Evolutionary conservation across 2,797 vertebrate species (phyloP).

Genomic region (Syngnathus rostellatus): DNA sequence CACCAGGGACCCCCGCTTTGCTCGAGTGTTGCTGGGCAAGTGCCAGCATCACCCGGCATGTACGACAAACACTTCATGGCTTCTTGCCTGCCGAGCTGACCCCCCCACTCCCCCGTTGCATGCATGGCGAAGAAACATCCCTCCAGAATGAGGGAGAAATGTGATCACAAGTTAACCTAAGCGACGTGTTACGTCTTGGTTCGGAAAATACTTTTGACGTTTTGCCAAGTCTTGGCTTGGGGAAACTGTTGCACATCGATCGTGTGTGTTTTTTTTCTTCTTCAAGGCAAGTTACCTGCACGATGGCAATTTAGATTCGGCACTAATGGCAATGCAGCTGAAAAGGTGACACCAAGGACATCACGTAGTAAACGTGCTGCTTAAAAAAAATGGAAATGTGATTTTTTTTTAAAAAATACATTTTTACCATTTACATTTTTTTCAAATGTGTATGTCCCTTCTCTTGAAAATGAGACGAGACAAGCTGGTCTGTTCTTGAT

Average conservation of each 20-base stretch:
- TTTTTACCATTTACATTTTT: background rate
- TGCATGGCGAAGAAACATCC: background rate
- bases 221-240: conserved; percentile 7
- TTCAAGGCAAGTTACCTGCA: background rate
- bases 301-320: background rate
- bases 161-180: background rate
- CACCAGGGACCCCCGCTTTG: conserved; percentile 42
- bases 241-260: conserved; percentile 14
- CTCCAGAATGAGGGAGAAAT: background rate
- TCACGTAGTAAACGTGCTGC: background rate
- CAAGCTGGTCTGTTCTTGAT: conserved; percentile 51
- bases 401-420: background rate
- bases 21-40: conserved; percentile 49
- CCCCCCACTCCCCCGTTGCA: background rate
- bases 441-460: too few species aligned
- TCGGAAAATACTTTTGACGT: background rate
- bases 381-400: background rate
- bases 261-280: background rate
- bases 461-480: conserved; percentile 24
- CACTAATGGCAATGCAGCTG: background rate
- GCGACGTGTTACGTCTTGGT: background rate
- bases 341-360: conserved; percentile 2
- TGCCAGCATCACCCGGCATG: conserved; percentile 48
- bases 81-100: conserved; percentile 15
- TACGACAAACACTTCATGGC: conserved; percentile 44